phyloP scores from a whole-genome alignment of 1,140 invertebrate genomes.

The Carposina sasakii region DNA sequence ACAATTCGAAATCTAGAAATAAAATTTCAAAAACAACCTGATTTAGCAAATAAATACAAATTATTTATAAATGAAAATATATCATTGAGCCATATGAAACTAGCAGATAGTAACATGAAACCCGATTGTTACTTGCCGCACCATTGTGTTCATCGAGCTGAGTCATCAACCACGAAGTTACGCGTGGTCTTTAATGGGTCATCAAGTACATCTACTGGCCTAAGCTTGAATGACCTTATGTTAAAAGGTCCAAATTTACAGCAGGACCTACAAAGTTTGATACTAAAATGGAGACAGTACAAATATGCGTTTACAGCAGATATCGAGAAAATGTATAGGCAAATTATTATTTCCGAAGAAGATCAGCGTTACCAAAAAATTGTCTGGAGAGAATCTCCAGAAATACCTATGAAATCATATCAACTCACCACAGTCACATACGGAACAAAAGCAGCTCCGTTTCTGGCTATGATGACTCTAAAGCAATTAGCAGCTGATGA shows the following conservation, averaged over 20 bases:
- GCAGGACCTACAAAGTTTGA: background rate
- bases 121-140: background rate
- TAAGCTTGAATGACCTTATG: background rate
- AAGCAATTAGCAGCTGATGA: constrained; percentile 32
- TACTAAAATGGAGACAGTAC: background rate
- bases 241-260: background rate
- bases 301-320: constrained; percentile 1
- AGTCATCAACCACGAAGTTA: background rate
- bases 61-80: background rate
- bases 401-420: background rate
- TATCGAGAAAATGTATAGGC: background rate
- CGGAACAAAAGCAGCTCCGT: constrained; percentile 12
- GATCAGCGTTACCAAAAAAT: background rate
- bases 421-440: background rate
- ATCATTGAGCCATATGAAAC: background rate
- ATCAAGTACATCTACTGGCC: background rate
- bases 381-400: background rate
- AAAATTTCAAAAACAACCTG: background rate
- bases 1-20: background rate
- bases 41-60: background rate
- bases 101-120: background rate
- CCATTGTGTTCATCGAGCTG: background rate
- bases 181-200: background rate
- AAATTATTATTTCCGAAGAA: background rate
- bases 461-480: constrained; percentile 34